phyloP scores from a whole-genome alignment of 2,797 vertebrate genomes.

The Eospalax fontanierii region DNA sequence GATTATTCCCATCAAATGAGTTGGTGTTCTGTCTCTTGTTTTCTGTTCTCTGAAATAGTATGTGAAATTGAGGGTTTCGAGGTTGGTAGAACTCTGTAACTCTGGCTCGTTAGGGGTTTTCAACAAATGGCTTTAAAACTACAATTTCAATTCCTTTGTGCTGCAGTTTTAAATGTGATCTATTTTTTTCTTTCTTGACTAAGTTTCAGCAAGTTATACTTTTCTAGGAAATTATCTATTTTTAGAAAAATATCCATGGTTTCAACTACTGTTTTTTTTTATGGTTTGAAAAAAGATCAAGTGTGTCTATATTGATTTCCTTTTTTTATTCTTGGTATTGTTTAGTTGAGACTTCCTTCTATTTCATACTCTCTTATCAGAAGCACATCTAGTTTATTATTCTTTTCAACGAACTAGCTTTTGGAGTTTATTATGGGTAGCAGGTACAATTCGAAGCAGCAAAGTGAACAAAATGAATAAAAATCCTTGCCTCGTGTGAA shows the following conservation, averaged over 20 bases:
- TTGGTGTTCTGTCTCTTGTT: background rate
- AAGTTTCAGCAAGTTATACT: conserved; percentile 38
- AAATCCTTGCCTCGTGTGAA: background rate
- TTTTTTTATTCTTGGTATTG: conserved; percentile 46
- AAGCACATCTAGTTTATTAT: conserved; percentile 60
- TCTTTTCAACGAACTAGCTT: conserved; percentile 38
- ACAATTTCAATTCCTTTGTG: conserved; percentile 44
- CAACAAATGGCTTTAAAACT: conserved; percentile 14
- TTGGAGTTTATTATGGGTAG: conserved; percentile 5
- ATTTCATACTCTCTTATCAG: conserved; percentile 55
- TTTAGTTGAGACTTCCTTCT: conserved; percentile 49
- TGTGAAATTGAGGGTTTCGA: background rate
- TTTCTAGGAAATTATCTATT: conserved; percentile 46
- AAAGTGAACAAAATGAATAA: background rate
- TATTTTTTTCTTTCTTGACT: conserved; percentile 30
- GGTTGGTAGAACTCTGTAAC: conserved; percentile 9
- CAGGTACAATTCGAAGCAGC: background rate
- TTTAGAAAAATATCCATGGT: conserved; percentile 41
- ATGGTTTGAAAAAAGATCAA: conserved; percentile 7
- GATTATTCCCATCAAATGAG: conserved; percentile 25
- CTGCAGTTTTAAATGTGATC: conserved; percentile 12
- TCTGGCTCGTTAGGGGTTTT: background rate
- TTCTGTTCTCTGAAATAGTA: background rate
- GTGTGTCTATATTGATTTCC: background rate
- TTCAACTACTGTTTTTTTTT: conserved; percentile 53